Base-by-base conservation (phyloP, 2,888 invertebrate genomes). In the Creontiades dilutus region DNA sequence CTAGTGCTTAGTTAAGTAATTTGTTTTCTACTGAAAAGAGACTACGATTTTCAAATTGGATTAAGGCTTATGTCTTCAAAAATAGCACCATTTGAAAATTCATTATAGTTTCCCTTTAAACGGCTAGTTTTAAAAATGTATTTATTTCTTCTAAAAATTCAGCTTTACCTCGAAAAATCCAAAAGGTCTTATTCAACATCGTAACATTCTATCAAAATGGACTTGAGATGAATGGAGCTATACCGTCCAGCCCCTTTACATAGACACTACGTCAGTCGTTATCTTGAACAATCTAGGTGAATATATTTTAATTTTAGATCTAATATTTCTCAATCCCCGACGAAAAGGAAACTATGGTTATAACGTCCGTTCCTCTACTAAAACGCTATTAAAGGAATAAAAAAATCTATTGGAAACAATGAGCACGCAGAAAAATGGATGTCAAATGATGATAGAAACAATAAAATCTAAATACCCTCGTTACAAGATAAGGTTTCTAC, bases 41-140 rank as follows among this genome's bases (percentile, higher is more conserved):
- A 19, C 82, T 82, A 82, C 23, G 52, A 52, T 52, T 52, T 52
- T 82, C 23, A 52, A 52, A 27, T 82, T 47, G 27, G 52, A 47
- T 52, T 52, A 82, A 82, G 82, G 52, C 52, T 46, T 80, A 80
- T 48, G n/a, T 81, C 81, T 47, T 81, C 48, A 76, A 81, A 81
- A 81, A 81, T 81, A 81, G 81, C 81, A 81, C 81, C 81, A 81
- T 81, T 46, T 46, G 81, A 81, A 61, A 81, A 81, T 48, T 81
- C 76, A 16, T 46, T 37, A 76, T 48, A 23, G 48, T 46, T 81
- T 81, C 76, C 76, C 76, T 47, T 48, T 47, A 81, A 48, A 81
- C 47, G 81, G 81, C n/a, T 80, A 28, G 46, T 28, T 75, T 27
- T 75, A 12, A 75, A 14, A 75, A 75, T 76, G 27, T 14, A 28